Evolutionary conservation across 2,888 invertebrate species (phyloP).

Genomic region (Agriopis marginaria): DNA sequence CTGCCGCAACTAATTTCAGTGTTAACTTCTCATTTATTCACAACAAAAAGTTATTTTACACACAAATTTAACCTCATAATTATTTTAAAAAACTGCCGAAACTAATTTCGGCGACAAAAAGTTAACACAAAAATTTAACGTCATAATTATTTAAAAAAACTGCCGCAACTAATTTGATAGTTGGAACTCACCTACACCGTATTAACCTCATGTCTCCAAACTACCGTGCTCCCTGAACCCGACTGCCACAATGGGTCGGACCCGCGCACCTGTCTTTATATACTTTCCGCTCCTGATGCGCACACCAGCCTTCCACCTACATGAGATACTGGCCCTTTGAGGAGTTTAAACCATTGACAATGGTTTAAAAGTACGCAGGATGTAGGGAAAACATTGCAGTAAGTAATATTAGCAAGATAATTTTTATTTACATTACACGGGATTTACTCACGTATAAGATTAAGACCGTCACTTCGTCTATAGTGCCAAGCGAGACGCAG

Average conservation of each 20-base stretch:
- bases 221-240: conserved; percentile 20
- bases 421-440: too few relatives aligned
- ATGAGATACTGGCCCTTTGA: conserved; percentile 22
- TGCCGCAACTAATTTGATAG: not conserved
- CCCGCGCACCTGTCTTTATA: conserved; percentile 28
- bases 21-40: too few relatives aligned
- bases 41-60: too few relatives aligned
- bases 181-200: conserved; percentile 33
- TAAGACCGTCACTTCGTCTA: too few relatives aligned
- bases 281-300: conserved; percentile 1
- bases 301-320: conserved; percentile 25
- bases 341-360: conserved; percentile 25
- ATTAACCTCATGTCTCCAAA: conserved; percentile 34
- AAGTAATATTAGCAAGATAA: conserved; percentile 2
- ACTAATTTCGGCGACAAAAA: too few relatives aligned
- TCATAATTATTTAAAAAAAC: too few relatives aligned
- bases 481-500: too few relatives aligned
- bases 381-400: conserved; percentile 10
- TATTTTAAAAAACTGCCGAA: too few relatives aligned
- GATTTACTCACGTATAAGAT: too few relatives aligned
- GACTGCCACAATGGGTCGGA: conserved; percentile 27
- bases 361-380: conserved; percentile 15
- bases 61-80: too few relatives aligned
- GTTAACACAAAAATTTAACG: too few relatives aligned
- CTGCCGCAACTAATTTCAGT: not conserved